Base-by-base conservation (phyloP, 2,797 vertebrate species). In the Myripristis jacobus region DNA sequence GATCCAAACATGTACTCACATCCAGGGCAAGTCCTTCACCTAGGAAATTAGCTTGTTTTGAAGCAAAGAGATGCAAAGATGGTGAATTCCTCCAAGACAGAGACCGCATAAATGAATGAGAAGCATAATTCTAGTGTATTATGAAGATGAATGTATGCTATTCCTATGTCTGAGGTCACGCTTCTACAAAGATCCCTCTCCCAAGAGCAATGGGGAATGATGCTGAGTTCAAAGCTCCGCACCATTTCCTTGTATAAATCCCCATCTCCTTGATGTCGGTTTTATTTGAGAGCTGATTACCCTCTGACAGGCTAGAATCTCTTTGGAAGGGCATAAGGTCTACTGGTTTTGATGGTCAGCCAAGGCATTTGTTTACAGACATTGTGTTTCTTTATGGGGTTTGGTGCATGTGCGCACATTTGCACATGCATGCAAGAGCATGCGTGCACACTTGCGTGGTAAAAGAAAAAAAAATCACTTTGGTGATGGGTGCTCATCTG, bases 221-320 rank as follows among this genome's bases (percentile, higher is more conserved):
- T 91, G 91, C 82, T 82, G 78, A 77, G 84, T 91, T 91, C 87
- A 93, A 92, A 92, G 91, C 85, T 72, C 50, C 21, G 18, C 54
- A 71, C 68, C 80, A 80, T 84, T 80, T 83, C 69, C 81, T 88
- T 87, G 88, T 91, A 81, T 88, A 89, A 92, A 91, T 87, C 88
- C 79, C 75, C 34, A 70, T 75, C 85, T 92, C 72, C 88, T 92
- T 92, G 86, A 93, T 92, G 89, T 89, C 77, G 86, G 82, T 87
- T 92, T 92, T 91, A 92, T 93, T 93, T 93, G 89, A 93, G 91
- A 91, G 83, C 87, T 91, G 90, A 93, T 94, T 94, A 94, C 88
- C 93, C 92, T 94, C 84, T 92, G 91, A 93, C 87, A 88, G 84
- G 62, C 81, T 67, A 86, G 66, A 92, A 89, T 91, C 87, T 92